Evolutionary conservation across 2,888 invertebrate genomes (phyloP).

Genomic region (Galeopsomyia nigrocyanea): DNA sequence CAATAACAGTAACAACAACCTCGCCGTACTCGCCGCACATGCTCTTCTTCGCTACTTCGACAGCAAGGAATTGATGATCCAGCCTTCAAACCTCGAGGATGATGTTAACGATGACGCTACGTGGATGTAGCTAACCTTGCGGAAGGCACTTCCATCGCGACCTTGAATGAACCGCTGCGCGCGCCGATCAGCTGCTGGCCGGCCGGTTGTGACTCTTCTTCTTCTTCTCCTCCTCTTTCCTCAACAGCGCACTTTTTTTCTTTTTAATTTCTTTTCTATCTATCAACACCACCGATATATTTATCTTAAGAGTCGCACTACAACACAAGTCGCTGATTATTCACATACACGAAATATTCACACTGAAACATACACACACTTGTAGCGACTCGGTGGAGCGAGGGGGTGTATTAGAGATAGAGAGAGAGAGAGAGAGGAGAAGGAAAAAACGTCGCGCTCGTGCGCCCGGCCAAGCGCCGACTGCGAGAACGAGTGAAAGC

Average conservation of each 20-base stretch:
- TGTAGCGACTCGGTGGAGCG: slow-evolving; percentile 11
- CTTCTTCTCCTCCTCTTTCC: not conserved
- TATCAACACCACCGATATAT: too few relatives aligned
- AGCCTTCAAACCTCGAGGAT: too few relatives aligned
- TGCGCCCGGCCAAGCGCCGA: not conserved
- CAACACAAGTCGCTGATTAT: not conserved
- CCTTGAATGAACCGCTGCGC: slow-evolving; percentile 3
- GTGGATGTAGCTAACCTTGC: not conserved
- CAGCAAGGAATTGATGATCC: too few relatives aligned
- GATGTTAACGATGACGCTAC: not conserved
- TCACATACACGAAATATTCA: not conserved
- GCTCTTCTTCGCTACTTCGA: not conserved
- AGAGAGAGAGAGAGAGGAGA: not conserved
- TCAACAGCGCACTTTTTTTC: not conserved
- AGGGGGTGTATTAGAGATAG: not conserved
- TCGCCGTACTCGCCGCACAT: slow-evolving; percentile 49
- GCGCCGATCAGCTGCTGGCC: slow-evolving; percentile 13
- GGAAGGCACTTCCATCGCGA: slow-evolving; percentile 31
- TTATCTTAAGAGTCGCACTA: not conserved
- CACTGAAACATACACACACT: slow-evolving; percentile 7
- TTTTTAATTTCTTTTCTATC: too few relatives aligned
- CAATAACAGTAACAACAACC: not conserved
- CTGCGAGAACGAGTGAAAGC: slow-evolving; percentile 3
- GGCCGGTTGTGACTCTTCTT: slow-evolving; percentile 31
- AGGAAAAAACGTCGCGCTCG: too few relatives aligned